Evolutionary conservation across 2,797 vertebrate species (phyloP), one percentile per base, ranked within the genome.

Genomic region (Heterohyrax brucei): DNA sequence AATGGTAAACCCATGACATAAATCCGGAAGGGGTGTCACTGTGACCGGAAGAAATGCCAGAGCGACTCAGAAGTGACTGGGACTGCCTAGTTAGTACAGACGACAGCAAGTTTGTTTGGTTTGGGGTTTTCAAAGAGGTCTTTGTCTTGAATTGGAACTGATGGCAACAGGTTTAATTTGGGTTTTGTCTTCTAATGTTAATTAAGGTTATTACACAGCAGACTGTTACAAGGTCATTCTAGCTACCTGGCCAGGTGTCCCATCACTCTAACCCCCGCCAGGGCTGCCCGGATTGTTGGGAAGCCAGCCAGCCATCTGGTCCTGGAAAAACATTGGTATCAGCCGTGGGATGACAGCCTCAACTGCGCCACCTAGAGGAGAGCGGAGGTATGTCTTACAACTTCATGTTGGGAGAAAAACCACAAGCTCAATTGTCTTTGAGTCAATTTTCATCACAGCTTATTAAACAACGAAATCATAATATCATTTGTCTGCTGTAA

Each of bases 1-100:
- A 98, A 97, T 95, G 95, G 96, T 93, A 96, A 97, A 89, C 84
- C 94, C 95, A 97, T 97, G 94, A 96, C 95, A 87, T 87, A 89
- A 72, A 76, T 44, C 24, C 26, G 30, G 64, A 84, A 72, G 10
- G 2, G 3, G 10, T 62, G 70, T 48, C 62, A 39, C 26, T 56
- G 14, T 44, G 76, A 89, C 53, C n/a, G 6, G 2, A 50, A 90
- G 75, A 87, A 8, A 53, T 53, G 13, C 50, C 50, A 53, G 50
- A 13, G 50, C 50, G 8, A 76, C 22, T 84, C 14, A 64, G 26
- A 92, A 94, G 79, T 62, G 53, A 72, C 80, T 85, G 39, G 44
- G 89, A 46, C 21, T 89, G 62, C 39, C 82, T 62, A 22, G 18
- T 44, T 82, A 50, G 19, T 64, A 46, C 19, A 80, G 73, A 75